Base-by-base conservation (phyloP, 1,140 invertebrate genomes). In the Zaprionus davidi region DNA sequence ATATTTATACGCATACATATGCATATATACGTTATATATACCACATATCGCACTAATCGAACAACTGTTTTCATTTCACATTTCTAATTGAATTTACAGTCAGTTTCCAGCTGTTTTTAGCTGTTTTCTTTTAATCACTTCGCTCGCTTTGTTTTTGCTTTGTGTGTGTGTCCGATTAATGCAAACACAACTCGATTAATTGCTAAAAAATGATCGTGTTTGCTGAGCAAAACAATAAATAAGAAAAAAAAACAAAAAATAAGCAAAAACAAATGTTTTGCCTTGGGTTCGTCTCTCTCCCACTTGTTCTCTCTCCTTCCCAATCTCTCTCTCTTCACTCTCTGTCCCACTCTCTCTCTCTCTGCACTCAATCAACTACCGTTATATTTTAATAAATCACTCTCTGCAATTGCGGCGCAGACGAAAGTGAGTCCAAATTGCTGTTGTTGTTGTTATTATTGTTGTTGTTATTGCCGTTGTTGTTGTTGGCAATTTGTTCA, bases 351-450 rank as follows among this genome's bases (percentile, higher is more conserved):
- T 24, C 17, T n/a, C 3, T 12, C 26, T 26, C 28, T 31, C 13
- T 55, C 24, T 44, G 36, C 58, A 65, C n/a, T 53, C 11, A 11
- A 28, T 12, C 13, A 53, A 65, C 36, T 65, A 36, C 60, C 59
- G 73, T 78, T 60, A n/a, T 58, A 13, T 38, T 62, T 22, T 49
- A 41, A 51, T 71, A 20, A 71, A 34, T 26, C 36, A 68, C 46
- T 20, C 64, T 34, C 31, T 34, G 31, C 31, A 34, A 34, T 34
- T 34, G 31, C 31, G 31, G 31, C 31, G 31, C 31, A 34, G 31
- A 17, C n/a, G n/a, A 56, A 60, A 73, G 63, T 73, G 70, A 68
- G 44, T 31, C 64, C 75, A 73, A 77, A 62, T 71, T 60, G 51
- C 28, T 62, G 66, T 36, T 64, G 56, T 49, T 31, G 31, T 49